A percentile compares a stretch with the other conserved stretches of the same genome.
Conservation (phyloP, 1,140 invertebrate species). For the Microvelia longipes region DNA sequence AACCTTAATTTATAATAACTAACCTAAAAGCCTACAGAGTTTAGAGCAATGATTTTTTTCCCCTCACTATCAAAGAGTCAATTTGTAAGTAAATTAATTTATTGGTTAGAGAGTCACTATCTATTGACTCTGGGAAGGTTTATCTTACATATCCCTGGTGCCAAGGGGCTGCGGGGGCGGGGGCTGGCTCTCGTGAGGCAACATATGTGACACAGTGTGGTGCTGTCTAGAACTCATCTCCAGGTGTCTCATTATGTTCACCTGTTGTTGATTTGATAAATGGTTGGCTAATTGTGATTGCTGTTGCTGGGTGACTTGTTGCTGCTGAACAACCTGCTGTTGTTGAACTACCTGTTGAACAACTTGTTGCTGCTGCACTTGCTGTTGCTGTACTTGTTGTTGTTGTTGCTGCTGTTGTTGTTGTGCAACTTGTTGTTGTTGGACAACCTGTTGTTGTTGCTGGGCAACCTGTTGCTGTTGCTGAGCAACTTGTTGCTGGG, state of each 20-base stretch:
- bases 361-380: background rate
- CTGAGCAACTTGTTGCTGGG: constrained; percentile 3
- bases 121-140: too few relatives aligned
- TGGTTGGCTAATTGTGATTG: constrained; percentile 18
- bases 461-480: background rate
- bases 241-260: background rate
- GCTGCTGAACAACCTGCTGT: constrained; percentile 3
- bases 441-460: background rate
- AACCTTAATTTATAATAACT: background rate
- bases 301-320: constrained; percentile 14
- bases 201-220: background rate
- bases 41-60: too few relatives aligned
- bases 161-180: background rate
- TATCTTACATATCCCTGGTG: background rate
- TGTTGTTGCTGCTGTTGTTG: background rate
- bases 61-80: too few relatives aligned
- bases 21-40: background rate
- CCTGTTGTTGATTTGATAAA: constrained; percentile 20
- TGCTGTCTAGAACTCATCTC: background rate
- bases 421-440: background rate
- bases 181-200: background rate
- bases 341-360: constrained; percentile 1
- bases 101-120: too few relatives aligned
- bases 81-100: too few relatives aligned
- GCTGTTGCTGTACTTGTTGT: background rate